A percentile compares a stretch with the other conserved stretches of the same genome.
phyloP scores from a whole-genome alignment of 2,113 vertebrate species.

The Dermatemys mawii region DNA sequence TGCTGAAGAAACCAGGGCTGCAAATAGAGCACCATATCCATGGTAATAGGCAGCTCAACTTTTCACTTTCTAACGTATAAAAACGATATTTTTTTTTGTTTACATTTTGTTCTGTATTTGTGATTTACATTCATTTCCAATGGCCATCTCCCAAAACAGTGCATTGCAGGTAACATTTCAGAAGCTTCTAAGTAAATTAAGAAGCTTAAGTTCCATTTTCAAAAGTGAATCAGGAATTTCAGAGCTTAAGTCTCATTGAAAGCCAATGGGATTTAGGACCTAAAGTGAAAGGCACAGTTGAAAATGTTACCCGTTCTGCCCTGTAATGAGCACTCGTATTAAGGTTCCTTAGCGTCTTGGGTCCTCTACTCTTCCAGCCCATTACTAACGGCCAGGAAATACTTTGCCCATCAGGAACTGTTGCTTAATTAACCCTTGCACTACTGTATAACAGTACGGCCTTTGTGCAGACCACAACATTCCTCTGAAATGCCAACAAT shows the following conservation, averaged over 20 bases:
- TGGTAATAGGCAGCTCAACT: neutral
- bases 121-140: neutral
- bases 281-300: neutral
- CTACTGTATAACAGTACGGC: fast-evolving
- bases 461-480: neutral
- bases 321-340: neutral
- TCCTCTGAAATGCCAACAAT: neutral
- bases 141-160: neutral
- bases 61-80: neutral
- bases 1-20: neutral
- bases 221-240: neutral
- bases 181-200: neutral
- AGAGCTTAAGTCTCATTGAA: neutral
- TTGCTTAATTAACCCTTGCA: neutral
- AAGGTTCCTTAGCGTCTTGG: neutral
- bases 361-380: neutral
- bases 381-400: neutral
- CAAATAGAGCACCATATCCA: neutral
- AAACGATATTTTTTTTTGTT: neutral
- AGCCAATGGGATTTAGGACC: neutral
- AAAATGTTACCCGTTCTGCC: neutral
- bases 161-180: neutral
- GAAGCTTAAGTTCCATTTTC: neutral
- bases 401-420: neutral
- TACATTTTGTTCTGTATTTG: neutral